Percentiles rank a stretch among this genome's conserved stretches.
phyloP scores from a whole-genome alignment of 2,797 vertebrate species.

The Borostomias antarcticus region DNA sequence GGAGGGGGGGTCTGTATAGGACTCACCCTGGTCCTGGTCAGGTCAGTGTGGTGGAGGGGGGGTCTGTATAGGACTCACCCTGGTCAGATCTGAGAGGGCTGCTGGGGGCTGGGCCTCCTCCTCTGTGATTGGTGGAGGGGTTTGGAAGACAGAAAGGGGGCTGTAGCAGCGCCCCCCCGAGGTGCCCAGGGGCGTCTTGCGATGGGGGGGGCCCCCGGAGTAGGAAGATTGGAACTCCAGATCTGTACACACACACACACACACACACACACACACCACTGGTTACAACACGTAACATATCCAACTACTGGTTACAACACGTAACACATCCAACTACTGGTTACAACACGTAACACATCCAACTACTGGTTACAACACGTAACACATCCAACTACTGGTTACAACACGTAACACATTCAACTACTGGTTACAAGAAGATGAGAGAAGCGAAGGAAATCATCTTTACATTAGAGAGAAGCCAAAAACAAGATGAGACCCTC shows the following conservation, averaged over 20 bases:
- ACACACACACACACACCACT: no score
- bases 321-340: no score
- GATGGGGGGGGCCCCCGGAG: slow-evolving; percentile 66
- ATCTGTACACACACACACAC: slow-evolving; percentile 60
- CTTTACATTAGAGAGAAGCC: not conserved
- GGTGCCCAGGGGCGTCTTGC: slow-evolving; percentile 74
- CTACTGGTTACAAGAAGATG: no score
- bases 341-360: no score
- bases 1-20: not conserved
- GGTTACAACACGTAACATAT: no score
- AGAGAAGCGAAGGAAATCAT: not conserved
- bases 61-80: slow-evolving; percentile 23
- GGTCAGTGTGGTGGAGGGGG: not conserved
- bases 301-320: no score
- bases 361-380: no score
- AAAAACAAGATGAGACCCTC: not conserved
- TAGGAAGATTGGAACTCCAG: slow-evolving; percentile 80
- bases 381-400: no score
- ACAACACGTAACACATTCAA: no score
- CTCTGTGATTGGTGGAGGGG: slow-evolving; percentile 81
- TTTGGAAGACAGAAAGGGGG: slow-evolving; percentile 76
- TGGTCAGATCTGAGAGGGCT: slow-evolving; percentile 60
- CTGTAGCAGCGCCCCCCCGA: slow-evolving; percentile 75
- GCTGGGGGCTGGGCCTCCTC: slow-evolving; percentile 71
- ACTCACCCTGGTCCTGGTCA: not conserved